A percentile compares a stretch with the other conserved stretches of the same genome.
These are phyloP conservation scores for Alectoris magna DNA, from an alignment of 2,797 vertebrate genomes.

Conservation along the genomic window DNA sequence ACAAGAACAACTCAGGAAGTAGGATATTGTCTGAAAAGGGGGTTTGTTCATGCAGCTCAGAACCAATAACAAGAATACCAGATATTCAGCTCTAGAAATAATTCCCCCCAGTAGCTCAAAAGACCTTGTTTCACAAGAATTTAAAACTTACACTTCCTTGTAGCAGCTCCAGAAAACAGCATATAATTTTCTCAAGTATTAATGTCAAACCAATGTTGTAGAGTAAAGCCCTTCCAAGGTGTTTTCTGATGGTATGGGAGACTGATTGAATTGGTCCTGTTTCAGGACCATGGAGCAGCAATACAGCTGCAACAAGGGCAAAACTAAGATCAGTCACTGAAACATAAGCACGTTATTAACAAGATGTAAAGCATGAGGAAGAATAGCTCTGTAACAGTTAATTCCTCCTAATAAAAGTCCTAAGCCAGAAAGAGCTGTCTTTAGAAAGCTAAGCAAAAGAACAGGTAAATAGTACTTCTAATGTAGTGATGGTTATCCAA, in stretches of 20 bases:
- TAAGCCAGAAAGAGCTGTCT: background rate
- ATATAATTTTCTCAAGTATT: background rate
- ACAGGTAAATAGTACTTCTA: slow-evolving; percentile 2
- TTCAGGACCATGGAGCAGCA: background rate
- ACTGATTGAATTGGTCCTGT: background rate
- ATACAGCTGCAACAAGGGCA: background rate
- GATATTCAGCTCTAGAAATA: background rate
- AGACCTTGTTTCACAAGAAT: background rate
- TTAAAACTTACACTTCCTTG: background rate
- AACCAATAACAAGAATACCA: background rate
- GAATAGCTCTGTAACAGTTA: background rate
- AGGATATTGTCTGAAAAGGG: background rate
- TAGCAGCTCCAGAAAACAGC: background rate
- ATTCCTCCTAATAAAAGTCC: background rate
- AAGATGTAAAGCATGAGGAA: background rate
- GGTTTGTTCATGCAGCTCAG: background rate
- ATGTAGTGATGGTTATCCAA: background rate
- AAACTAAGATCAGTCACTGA: background rate
- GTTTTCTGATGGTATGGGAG: background rate
- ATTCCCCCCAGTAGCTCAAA: background rate
- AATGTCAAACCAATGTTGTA: background rate
- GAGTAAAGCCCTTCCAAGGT: background rate
- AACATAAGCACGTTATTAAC: background rate
- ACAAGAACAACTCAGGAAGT: background rate
- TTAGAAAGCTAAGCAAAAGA: background rate